Percentiles rank a stretch among this genome's conserved stretches.
phyloP scores from a whole-genome alignment of 1,140 invertebrate genomes.

The Caerostris extrusa region DNA sequence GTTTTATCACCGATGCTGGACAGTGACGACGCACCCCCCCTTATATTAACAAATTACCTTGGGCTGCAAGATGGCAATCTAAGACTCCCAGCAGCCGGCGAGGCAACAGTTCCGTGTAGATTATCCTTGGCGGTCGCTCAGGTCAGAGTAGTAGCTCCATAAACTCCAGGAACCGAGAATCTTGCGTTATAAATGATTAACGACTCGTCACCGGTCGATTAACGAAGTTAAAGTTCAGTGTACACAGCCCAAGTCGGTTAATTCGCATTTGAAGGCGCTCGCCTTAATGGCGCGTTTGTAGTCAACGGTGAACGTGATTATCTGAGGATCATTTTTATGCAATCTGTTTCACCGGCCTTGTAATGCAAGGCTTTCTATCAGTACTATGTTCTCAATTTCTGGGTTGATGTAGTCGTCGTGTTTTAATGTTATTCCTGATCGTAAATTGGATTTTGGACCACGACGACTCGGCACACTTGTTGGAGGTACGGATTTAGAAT shows the following conservation, averaged over 20 bases:
- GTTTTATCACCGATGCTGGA: not conserved
- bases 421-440: not conserved
- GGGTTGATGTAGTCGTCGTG: not conserved
- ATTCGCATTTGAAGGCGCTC: constrained; percentile 50
- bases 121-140: not conserved
- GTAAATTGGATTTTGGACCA: not conserved
- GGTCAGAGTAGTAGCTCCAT: not conserved
- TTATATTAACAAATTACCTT: constrained; percentile 22
- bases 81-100: not conserved
- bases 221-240: constrained; percentile 22
- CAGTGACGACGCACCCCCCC: not conserved
- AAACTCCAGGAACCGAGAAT: constrained; percentile 7
- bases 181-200: constrained; percentile 37
- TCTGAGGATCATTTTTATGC: constrained; percentile 39
- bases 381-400: not conserved
- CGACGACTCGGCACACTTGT: not conserved
- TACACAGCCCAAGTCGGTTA: not conserved
- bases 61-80: not conserved
- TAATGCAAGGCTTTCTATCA: constrained; percentile 14
- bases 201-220: constrained; percentile 40
- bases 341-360: constrained; percentile 33
- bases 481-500: no score
- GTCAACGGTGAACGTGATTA: constrained; percentile 39
- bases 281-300: not conserved
- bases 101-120: constrained; percentile 28